Percentiles rank a stretch among this genome's conserved stretches.
Evolutionary conservation across 1,140 invertebrate genomes (phyloP).

Genomic region (Drosophila nigrodunni): DNA sequence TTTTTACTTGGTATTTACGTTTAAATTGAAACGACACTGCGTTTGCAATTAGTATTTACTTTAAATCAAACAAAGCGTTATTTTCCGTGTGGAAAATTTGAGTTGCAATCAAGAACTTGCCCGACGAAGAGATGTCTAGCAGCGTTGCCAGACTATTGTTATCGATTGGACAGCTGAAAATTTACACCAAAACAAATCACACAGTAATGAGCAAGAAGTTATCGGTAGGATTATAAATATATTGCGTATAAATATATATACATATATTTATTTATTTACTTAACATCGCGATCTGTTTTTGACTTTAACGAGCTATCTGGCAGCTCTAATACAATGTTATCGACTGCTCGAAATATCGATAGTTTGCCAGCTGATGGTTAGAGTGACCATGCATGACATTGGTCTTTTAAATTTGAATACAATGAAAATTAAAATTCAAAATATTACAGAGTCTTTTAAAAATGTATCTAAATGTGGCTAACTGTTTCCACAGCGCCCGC

Average conservation of each 20-base stretch:
- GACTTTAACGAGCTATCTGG: background rate
- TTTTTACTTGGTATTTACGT: conserved; percentile 38
- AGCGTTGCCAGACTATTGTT: conserved; percentile 26
- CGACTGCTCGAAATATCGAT: background rate
- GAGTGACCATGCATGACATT: conserved; percentile 20
- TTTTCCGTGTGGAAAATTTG: conserved; percentile 48
- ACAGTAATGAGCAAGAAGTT: background rate
- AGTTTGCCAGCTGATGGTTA: background rate
- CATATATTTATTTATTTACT: background rate
- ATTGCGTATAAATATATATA: too few relatives aligned
- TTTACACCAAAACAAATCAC: background rate
- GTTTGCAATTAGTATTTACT: conserved; percentile 74
- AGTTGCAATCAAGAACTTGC: conserved; percentile 54
- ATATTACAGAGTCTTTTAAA: background rate
- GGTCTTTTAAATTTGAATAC: background rate
- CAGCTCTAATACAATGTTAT: background rate
- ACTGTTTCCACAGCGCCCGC: conserved; percentile 37
- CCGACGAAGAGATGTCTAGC: conserved; percentile 29
- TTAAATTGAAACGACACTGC: conserved; percentile 83
- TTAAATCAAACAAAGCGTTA: conserved; percentile 41
- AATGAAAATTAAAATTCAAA: background rate
- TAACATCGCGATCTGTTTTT: background rate
- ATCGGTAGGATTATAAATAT: background rate
- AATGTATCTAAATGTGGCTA: conserved; percentile 33
- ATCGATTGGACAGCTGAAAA: background rate